Percentiles rank a stretch among this genome's conserved stretches.
phyloP scores from a whole-genome alignment of 2,797 vertebrate genomes.

The Benthosema pterotum region DNA sequence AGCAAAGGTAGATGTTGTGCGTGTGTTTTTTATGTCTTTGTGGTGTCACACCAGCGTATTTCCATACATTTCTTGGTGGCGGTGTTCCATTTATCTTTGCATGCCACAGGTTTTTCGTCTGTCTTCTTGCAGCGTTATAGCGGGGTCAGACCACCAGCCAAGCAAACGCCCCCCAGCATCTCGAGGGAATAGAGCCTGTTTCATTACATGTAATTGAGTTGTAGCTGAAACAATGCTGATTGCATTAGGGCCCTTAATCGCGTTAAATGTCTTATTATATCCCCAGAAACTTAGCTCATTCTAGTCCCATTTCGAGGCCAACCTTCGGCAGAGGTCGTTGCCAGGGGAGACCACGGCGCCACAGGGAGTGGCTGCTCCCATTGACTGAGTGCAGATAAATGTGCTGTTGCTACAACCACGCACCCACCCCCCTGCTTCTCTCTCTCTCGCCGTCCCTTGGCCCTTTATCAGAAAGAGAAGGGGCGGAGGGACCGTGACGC shows the following conservation, averaged over 20 bases:
- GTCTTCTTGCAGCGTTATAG: background rate
- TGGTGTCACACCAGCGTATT: background rate
- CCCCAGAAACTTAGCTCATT: constrained; percentile 64
- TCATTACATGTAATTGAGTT: constrained; percentile 71
- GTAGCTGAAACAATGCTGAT: constrained; percentile 67
- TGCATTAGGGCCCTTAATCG: constrained; percentile 66
- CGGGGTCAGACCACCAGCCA: constrained; percentile 28
- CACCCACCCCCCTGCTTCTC: constrained; percentile 30
- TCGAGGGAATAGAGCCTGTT: constrained; percentile 38
- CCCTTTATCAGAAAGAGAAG: constrained; percentile 41
- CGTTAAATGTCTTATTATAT: constrained; percentile 71
- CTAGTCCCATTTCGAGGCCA: constrained; percentile 55
- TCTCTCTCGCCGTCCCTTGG: constrained; percentile 25
- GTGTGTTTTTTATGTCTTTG: background rate
- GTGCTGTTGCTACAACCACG: constrained; percentile 50
- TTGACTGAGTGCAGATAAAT: constrained; percentile 67
- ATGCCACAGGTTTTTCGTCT: background rate
- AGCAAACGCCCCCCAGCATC: constrained; percentile 10
- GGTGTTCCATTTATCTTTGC: constrained; percentile 5
- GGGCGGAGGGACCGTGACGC: constrained; percentile 18
- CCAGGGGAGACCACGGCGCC: constrained; percentile 57
- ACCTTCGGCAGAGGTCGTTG: constrained; percentile 75
- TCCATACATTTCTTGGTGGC: background rate
- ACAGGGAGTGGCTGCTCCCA: constrained; percentile 48
- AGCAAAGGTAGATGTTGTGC: background rate